Conservation (phyloP, 2,888 invertebrate genomes). For the Corbicula japonica region DNA sequence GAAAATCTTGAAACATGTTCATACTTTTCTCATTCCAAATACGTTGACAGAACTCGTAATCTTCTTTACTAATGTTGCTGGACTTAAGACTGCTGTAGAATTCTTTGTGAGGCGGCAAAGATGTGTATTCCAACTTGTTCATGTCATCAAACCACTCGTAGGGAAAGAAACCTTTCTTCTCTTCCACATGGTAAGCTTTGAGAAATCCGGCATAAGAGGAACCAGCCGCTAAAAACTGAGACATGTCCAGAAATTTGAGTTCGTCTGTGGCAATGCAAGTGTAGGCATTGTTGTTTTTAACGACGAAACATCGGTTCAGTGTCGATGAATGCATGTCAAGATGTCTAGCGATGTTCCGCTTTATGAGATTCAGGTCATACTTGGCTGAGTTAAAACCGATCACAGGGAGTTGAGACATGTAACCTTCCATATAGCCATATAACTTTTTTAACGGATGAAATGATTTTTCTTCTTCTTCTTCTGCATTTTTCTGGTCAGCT, state of each 20-base stretch:
- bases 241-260: constrained; percentile 53
- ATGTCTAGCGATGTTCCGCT: no score
- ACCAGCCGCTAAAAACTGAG: constrained; percentile 50
- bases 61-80: constrained; percentile 15
- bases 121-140: constrained; percentile 29
- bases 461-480: not conserved
- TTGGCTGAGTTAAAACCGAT: no score
- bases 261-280: constrained; percentile 33
- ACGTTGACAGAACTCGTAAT: constrained; percentile 28
- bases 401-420: no score
- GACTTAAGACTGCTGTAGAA: constrained; percentile 32
- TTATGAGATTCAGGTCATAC: no score
- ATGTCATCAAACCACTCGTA: constrained; percentile 53
- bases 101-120: constrained; percentile 35
- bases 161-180: constrained; percentile 48
- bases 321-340: constrained; percentile 22
- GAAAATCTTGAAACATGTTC: no score
- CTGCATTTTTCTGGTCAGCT: not conserved
- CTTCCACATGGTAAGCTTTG: constrained; percentile 54
- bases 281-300: constrained; percentile 36
- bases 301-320: constrained; percentile 22
- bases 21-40: no score
- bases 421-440: constrained; percentile 22
- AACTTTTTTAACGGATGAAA: constrained; percentile 28
- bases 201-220: constrained; percentile 55